Evolutionary conservation across 2,888 invertebrate species (phyloP), one percentile per base, ranked within the genome.

Genomic region (Sthenelais limicola): DNA sequence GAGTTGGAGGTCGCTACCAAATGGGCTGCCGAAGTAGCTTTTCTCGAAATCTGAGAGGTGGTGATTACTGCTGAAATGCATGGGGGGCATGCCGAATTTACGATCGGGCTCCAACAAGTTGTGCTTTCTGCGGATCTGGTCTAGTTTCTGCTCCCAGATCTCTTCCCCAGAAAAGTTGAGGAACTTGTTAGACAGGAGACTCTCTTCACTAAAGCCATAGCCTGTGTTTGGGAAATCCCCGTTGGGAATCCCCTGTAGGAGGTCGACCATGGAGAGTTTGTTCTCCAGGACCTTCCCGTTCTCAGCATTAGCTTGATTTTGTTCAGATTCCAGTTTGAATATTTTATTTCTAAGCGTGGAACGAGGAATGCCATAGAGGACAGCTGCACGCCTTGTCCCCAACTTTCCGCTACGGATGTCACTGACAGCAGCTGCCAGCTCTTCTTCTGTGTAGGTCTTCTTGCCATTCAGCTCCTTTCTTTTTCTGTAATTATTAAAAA

Each of bases 291-390:
- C 38, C 18, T 21, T 76, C 72, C 18, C 80, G 78, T 28, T 32
- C 33, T 48, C 43, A 2, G 26, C 12, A 2, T 24, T n/a, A 3
- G 18, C 52, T 38, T 38, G 21, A 18, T 38, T 32, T 30, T 49
- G 74, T 54, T 79, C 82, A 26, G 78, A 76, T 35, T 88, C 87
- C 78, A 89, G 79, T 76, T 89, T 89, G 80, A 89, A 89, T 47
- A 90, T 95, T 90, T 98, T 98, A 90, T 97, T 98, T 77, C 98
- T 92, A 68, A 98, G 91, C 32, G 97, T 98, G 79, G 98, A 97
- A 78, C 98, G 92, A 7, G 98, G 98, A 86, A 98, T 97, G 82
- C 97, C 96, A 89, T 98, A 98, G 82, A 97, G 93, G 71, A 95
- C 95, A 69, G 98, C 95, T 9, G 98, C 97, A 74, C 97, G 91